Percentiles rank a stretch among this genome's conserved stretches.
Evolutionary conservation across 2,113 vertebrate species (phyloP).

Genomic region (Dissostichus mawsoni): DNA sequence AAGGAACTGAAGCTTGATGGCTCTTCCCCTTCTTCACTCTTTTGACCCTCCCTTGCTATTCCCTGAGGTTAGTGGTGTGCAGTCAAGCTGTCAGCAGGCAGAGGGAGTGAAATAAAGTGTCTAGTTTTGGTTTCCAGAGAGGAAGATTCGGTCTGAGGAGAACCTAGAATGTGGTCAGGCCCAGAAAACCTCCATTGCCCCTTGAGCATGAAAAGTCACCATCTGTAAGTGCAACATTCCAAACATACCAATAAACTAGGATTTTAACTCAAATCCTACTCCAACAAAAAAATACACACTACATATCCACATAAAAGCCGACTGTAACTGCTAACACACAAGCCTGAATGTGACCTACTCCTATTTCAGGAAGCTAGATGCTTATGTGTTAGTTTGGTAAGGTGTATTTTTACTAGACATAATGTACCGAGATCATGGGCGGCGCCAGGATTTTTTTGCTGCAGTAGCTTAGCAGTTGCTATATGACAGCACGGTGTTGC

Average conservation of each 20-base stretch:
- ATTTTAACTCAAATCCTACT: constrained; percentile 18
- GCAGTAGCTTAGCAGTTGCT: too few species aligned
- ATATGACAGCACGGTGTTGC: too few species aligned
- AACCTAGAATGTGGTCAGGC: constrained; percentile 13
- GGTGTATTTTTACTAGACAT: not conserved
- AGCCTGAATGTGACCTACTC: not conserved
- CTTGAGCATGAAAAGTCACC: constrained; percentile 18
- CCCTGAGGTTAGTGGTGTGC: constrained; percentile 34
- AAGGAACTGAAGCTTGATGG: constrained; percentile 2
- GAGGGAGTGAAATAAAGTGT: constrained; percentile 42
- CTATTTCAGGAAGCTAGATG: not conserved
- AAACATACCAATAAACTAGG: constrained; percentile 23
- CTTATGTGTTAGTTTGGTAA: not conserved
- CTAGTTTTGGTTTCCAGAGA: constrained; percentile 41
- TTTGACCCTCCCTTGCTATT: not conserved
- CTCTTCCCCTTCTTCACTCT: constrained; percentile 7
- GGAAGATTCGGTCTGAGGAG: constrained; percentile 22
- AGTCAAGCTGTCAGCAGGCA: constrained; percentile 52
- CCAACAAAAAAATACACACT: constrained; percentile 19
- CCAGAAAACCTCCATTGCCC: not conserved
- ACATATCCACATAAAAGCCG: constrained; percentile 9
- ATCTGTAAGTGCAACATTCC: not conserved
- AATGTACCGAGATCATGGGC: not conserved
- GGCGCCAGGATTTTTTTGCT: too few species aligned
- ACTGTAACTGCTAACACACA: not conserved